Evolutionary conservation across 2,888 invertebrate species (phyloP).

Genomic region (Abrostola triplasia): DNA sequence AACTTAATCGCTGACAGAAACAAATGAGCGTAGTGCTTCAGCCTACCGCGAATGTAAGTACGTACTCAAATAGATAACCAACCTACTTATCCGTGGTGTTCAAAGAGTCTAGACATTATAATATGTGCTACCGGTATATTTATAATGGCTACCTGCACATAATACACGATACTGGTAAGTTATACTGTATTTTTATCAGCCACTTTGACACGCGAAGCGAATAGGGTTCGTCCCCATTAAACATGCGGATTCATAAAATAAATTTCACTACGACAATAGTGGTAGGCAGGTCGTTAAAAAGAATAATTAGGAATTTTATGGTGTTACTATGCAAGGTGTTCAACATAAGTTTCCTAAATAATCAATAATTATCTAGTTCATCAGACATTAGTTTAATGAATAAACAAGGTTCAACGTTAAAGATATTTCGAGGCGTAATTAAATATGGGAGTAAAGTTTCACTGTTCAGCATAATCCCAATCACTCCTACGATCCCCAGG

Average conservation of each 20-base stretch:
- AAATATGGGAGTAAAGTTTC: too few species aligned
- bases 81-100: slow-evolving; percentile 18
- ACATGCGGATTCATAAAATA: not conserved
- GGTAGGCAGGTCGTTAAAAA: slow-evolving; percentile 15
- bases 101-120: slow-evolving; percentile 25
- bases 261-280: slow-evolving; percentile 13
- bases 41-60: not conserved
- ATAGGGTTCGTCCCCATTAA: slow-evolving; percentile 29
- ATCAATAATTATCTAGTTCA: not conserved
- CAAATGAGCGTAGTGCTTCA: not conserved
- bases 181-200: slow-evolving; percentile 34
- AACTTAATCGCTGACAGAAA: not conserved
- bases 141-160: slow-evolving; percentile 34
- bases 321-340: slow-evolving; percentile 21
- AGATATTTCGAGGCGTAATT: too few species aligned
- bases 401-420: too few species aligned
- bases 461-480: not conserved
- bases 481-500: not conserved
- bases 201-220: slow-evolving; percentile 32
- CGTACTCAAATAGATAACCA: not conserved
- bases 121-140: slow-evolving; percentile 27
- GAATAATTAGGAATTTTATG: slow-evolving; percentile 6
- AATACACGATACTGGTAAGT: slow-evolving; percentile 24
- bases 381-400: too few species aligned
- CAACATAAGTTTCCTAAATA: not conserved